phyloP scores from a whole-genome alignment of 2,888 invertebrate species.

The Temnothorax unifasciatus region DNA sequence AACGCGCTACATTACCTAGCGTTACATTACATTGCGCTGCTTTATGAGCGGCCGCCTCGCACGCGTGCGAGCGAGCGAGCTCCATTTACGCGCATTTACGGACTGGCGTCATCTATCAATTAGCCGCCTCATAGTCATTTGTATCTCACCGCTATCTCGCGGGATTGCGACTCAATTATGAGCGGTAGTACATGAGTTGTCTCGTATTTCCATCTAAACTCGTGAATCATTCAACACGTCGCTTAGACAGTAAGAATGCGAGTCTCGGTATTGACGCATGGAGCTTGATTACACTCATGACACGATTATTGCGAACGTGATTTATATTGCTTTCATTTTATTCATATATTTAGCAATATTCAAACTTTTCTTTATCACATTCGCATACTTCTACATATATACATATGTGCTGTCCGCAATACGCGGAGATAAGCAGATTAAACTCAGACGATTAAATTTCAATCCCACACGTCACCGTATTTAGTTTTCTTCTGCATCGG shows the following conservation, averaged over 20 bases:
- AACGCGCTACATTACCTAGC: conserved; percentile 27
- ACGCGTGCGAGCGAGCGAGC: not conserved
- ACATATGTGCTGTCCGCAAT: not conserved
- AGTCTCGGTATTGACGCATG: not conserved
- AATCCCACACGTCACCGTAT: conserved; percentile 57
- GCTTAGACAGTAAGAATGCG: not conserved
- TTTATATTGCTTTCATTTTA: conserved; percentile 25
- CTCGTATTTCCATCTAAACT: conserved; percentile 41
- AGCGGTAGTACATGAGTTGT: conserved; percentile 22
- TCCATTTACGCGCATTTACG: conserved; percentile 25
- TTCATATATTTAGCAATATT: not conserved
- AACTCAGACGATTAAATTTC: not conserved
- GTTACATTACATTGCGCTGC: conserved; percentile 22
- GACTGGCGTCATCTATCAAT: conserved; percentile 54
- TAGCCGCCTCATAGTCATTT: conserved; percentile 41
- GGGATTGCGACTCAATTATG: conserved; percentile 49
- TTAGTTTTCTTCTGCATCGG: conserved; percentile 28
- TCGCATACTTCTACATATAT: conserved; percentile 4
- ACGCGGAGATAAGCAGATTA: not conserved
- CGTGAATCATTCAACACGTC: conserved; percentile 49
- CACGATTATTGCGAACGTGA: not conserved
- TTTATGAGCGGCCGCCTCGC: conserved; percentile 28
- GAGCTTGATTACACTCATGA: not conserved
- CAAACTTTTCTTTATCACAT: not conserved
- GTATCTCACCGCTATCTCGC: conserved; percentile 28